phyloP scores from a whole-genome alignment of 2,797 vertebrate species.

The Siniperca undulata region DNA sequence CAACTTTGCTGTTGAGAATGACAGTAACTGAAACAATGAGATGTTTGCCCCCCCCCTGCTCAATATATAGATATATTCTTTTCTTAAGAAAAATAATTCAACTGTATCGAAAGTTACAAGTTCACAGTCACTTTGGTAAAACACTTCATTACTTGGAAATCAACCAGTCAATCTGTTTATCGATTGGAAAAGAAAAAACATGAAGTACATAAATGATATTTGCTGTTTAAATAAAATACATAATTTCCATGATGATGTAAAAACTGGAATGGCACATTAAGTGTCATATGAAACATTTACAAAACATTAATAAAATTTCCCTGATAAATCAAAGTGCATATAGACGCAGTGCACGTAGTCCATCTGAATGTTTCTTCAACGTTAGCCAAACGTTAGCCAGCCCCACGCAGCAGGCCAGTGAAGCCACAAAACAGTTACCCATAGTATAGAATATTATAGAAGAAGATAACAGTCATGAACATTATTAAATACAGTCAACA shows the following conservation, averaged over 20 bases:
- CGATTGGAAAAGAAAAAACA: constrained; percentile 79
- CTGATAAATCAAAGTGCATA: constrained; percentile 99
- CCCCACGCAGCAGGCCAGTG: constrained; percentile 90
- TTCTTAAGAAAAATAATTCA: constrained; percentile 92
- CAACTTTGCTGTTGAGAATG: constrained; percentile 94
- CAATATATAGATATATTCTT: constrained; percentile 89
- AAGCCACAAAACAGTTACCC: constrained; percentile 94
- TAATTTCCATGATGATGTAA: constrained; percentile 90
- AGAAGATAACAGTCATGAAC: constrained; percentile 98
- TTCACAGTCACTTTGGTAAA: constrained; percentile 99
- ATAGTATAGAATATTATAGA: constrained; percentile 91
- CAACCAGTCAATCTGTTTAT: constrained; percentile 86
- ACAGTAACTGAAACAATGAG: constrained; percentile 93
- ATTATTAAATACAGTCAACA: constrained; percentile 96
- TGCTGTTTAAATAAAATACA: constrained; percentile 87
- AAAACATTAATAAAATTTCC: constrained; percentile 99
- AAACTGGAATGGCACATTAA: constrained; percentile 95
- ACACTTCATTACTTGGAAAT: constrained; percentile 92
- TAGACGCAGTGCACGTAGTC: constrained; percentile 97
- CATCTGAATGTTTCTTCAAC: constrained; percentile 89
- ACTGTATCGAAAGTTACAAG: constrained; percentile 95
- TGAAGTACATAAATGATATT: constrained; percentile 85
- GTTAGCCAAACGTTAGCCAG: constrained; percentile 86
- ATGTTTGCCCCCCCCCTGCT: constrained; percentile 84
- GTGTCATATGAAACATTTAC: constrained; percentile 98